These are phyloP conservation scores for Noctua fimbriata DNA, from an alignment of 2,888 invertebrate species.

Conservation along the genomic window DNA sequence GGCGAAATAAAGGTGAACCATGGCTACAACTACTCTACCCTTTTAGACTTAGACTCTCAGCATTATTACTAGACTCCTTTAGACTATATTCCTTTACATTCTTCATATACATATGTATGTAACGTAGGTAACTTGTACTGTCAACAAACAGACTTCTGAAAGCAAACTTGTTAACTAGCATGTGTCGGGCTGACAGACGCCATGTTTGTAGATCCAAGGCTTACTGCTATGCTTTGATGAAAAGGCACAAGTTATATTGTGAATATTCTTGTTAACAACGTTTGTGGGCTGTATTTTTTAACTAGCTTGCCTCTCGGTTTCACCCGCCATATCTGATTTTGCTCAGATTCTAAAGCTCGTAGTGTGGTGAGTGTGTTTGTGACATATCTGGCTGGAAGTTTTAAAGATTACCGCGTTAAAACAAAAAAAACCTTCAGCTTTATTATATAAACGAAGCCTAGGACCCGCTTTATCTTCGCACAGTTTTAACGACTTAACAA, in stretches of 20 bases:
- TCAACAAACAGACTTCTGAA: constrained; percentile 13
- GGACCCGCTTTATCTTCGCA: too few species aligned
- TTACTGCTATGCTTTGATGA: neutral
- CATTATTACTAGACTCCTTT: too few species aligned
- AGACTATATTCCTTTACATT: neutral
- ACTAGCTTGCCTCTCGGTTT: neutral
- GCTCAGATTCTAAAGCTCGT: neutral
- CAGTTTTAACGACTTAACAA: too few species aligned
- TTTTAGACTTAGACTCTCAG: too few species aligned
- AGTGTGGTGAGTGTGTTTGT: neutral
- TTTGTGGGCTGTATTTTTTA: neutral
- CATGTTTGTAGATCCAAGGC: constrained; percentile 1
- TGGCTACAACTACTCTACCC: too few species aligned
- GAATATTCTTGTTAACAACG: neutral
- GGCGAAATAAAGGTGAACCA: neutral
- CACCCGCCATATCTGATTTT: neutral
- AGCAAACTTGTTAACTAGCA: constrained; percentile 28
- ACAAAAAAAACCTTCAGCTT: too few species aligned
- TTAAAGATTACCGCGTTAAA: too few species aligned
- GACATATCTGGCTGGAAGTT: too few species aligned
- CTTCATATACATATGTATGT: neutral
- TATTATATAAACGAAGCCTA: too few species aligned
- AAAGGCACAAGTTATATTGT: neutral
- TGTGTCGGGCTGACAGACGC: neutral
- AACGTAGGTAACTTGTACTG: constrained; percentile 20